Conservation (phyloP, 2,113 vertebrate genomes). For the Erythrocercus mccallii region DNA sequence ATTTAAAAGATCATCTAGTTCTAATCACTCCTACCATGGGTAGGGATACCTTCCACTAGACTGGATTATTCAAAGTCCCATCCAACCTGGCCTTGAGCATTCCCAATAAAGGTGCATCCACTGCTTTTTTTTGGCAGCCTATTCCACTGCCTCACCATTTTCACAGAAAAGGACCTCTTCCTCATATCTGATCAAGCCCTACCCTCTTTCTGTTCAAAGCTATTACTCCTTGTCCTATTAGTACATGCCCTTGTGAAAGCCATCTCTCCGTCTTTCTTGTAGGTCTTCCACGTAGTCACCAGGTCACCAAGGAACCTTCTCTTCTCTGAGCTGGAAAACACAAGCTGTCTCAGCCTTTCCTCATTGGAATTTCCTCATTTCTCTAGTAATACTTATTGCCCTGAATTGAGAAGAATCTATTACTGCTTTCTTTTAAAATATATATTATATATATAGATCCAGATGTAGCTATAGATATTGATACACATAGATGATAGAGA, state of each 20-base stretch:
- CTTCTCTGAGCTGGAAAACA: background rate
- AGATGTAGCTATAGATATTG: no score
- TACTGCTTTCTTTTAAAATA: background rate
- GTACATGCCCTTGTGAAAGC: background rate
- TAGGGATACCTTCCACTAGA: background rate
- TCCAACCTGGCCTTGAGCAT: background rate
- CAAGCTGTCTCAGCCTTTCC: background rate
- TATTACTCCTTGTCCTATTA: background rate
- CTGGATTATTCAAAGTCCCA: no score
- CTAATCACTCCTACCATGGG: background rate
- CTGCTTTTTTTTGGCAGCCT: background rate
- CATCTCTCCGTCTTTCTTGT: background rate
- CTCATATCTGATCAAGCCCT: background rate
- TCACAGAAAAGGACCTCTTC: background rate
- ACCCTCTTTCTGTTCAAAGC: background rate
- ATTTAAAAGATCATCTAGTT: background rate
- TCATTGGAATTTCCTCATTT: background rate
- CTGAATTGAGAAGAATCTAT: background rate
- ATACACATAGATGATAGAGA: background rate
- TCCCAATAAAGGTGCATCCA: background rate
- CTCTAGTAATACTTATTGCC: background rate
- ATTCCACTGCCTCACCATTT: background rate
- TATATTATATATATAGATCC: background rate
- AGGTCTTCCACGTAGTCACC: background rate
- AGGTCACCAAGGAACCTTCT: background rate